These are phyloP conservation scores for Athrips mouffetella DNA, from an alignment of 2,888 invertebrate genomes.

Conservation along the genomic window DNA sequence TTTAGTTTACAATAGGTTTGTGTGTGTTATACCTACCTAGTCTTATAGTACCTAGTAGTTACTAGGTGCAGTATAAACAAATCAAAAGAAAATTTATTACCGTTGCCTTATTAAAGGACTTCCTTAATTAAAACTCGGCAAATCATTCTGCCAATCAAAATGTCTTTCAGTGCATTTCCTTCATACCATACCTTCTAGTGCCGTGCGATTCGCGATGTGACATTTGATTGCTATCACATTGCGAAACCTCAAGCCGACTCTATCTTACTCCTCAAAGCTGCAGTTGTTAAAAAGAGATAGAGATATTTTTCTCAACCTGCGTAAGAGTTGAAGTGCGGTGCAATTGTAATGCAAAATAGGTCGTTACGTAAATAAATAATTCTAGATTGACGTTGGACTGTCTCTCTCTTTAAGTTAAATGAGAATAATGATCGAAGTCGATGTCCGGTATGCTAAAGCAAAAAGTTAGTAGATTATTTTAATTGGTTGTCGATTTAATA, in stretches of 20 bases:
- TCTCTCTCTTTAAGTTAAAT: constrained; percentile 7
- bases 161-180: constrained; percentile 20
- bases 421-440: constrained; percentile 1
- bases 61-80: too few species aligned
- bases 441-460: background rate
- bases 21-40: too few species aligned
- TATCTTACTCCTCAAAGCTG: background rate
- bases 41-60: too few species aligned
- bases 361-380: constrained; percentile 39
- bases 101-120: background rate
- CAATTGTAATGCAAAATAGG: constrained; percentile 32
- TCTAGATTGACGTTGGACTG: constrained; percentile 37
- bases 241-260: constrained; percentile 25
- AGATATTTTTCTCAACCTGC: constrained; percentile 30
- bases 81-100: background rate
- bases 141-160: constrained; percentile 6
- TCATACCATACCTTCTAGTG: constrained; percentile 25
- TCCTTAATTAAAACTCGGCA: constrained; percentile 4
- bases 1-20: too few species aligned
- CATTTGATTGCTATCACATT: constrained; percentile 44
- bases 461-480: background rate
- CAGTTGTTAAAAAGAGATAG: background rate
- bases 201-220: constrained; percentile 43
- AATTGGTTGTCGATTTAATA: background rate
- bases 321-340: constrained; percentile 38